Evolutionary conservation across 1,140 invertebrate genomes (phyloP).

Genomic region (Ceratina japonica): DNA sequence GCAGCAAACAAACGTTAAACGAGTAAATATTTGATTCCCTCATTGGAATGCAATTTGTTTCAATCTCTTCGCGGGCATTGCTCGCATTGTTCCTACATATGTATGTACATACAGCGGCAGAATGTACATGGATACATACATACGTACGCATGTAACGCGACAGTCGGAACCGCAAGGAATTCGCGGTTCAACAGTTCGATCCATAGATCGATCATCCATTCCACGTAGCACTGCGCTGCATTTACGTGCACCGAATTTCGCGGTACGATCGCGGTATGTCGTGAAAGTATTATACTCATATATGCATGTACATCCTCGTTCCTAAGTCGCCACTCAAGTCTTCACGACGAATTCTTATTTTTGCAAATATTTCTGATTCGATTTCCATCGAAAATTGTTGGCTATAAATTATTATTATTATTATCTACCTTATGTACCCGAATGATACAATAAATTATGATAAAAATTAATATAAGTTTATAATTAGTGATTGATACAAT

Average conservation of each 20-base stretch:
- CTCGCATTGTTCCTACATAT: slow-evolving; percentile 11
- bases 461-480: too few relatives aligned
- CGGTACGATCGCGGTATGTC: slow-evolving; percentile 32
- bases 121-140: too few relatives aligned
- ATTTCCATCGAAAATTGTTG: too few relatives aligned
- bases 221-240: slow-evolving; percentile 28
- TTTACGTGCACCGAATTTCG: slow-evolving; percentile 50
- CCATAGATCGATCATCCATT: slow-evolving; percentile 41
- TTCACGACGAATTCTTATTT: too few relatives aligned
- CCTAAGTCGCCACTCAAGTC: too few relatives aligned
- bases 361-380: too few relatives aligned
- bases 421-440: too few relatives aligned
- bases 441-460: too few relatives aligned
- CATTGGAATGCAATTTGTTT: slow-evolving; percentile 28
- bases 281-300: neutral
- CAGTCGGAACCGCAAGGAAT: slow-evolving; percentile 34
- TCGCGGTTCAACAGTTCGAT: slow-evolving; percentile 36
- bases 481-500: too few relatives aligned
- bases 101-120: neutral
- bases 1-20: neutral
- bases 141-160: slow-evolving; percentile 16
- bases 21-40: slow-evolving; percentile 17
- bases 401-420: too few relatives aligned
- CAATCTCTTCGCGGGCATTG: slow-evolving; percentile 14
- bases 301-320: too few relatives aligned